Evolutionary conservation across 1,140 invertebrate genomes (phyloP).

Genomic region (Brachionus rotundiformis): DNA sequence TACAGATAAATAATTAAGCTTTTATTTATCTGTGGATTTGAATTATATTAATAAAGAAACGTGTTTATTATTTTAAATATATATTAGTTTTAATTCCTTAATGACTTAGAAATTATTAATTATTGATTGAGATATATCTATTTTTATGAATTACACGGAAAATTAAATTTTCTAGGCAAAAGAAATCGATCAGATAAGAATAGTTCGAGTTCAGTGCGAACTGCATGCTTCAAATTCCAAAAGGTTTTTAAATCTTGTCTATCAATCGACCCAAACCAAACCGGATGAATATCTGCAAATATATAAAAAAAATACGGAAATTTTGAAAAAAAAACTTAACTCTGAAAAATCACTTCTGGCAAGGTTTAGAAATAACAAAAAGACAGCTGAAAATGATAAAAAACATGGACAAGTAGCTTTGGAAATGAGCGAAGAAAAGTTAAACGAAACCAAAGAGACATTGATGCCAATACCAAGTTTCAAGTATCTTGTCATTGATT

Average conservation of each 20-base stretch:
- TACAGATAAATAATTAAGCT: too few relatives aligned
- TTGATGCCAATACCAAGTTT: not conserved
- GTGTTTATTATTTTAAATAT: too few relatives aligned
- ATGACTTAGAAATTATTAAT: too few relatives aligned
- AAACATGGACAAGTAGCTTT: not conserved
- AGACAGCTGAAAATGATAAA: too few relatives aligned
- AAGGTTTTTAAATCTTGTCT: not conserved
- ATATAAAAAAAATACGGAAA: not conserved
- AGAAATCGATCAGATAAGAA: slow-evolving; percentile 36
- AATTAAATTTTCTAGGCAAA: too few relatives aligned
- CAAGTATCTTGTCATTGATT: slow-evolving; percentile 17
- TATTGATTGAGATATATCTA: too few relatives aligned
- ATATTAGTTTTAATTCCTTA: too few relatives aligned
- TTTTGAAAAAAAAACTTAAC: not conserved
- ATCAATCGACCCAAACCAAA: not conserved
- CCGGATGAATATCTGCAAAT: not conserved
- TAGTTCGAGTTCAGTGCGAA: slow-evolving; percentile 12
- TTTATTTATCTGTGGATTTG: too few relatives aligned
- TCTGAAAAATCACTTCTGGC: not conserved
- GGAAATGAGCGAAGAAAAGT: not conserved
- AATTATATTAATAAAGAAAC: too few relatives aligned
- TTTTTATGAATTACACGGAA: too few relatives aligned
- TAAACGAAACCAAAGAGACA: not conserved
- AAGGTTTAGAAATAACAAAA: not conserved
- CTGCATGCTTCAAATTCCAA: slow-evolving; percentile 22